phyloP scores from a whole-genome alignment of 53 echinoderm and acorn worm genomes.

The Stichopus horrens region DNA sequence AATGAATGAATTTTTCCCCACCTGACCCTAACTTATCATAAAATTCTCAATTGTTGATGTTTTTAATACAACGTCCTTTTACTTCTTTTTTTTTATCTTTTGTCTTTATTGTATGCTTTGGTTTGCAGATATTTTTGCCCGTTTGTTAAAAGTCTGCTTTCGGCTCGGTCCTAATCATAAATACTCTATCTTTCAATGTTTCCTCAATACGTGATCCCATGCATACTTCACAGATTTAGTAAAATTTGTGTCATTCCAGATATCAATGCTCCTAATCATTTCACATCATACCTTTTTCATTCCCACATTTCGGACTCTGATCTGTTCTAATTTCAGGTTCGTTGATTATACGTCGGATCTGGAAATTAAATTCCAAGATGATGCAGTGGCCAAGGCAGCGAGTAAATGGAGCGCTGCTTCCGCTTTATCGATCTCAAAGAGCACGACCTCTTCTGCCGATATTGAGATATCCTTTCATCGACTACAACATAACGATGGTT shows the following conservation, averaged over 20 bases:
- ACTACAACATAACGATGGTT: neutral
- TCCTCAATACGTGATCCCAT: neutral
- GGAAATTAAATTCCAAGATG: conserved; percentile 19
- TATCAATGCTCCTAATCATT: neutral
- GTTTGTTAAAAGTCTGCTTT: no score
- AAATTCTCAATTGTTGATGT: no score
- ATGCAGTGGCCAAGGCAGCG: conserved; percentile 54
- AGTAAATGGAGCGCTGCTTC: conserved; percentile 27
- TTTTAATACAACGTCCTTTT: no score
- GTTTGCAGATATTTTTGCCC: no score
- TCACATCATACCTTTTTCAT: neutral
- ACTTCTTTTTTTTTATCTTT: no score
- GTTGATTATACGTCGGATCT: conserved; percentile 59
- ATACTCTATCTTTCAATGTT: neutral
- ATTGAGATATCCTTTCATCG: neutral
- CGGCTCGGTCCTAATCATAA: neutral
- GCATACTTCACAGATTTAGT: neutral
- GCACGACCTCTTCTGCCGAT: neutral
- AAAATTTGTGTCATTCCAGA: neutral
- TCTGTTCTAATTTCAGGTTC: conserved; percentile 44
- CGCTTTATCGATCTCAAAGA: neutral
- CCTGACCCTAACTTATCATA: no score
- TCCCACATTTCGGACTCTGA: neutral
- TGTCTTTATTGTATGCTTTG: no score
- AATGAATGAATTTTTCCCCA: no score